These are phyloP conservation scores for Champsocephalus gunnari DNA, from an alignment of 2,797 vertebrate species.

Conservation along the genomic window DNA sequence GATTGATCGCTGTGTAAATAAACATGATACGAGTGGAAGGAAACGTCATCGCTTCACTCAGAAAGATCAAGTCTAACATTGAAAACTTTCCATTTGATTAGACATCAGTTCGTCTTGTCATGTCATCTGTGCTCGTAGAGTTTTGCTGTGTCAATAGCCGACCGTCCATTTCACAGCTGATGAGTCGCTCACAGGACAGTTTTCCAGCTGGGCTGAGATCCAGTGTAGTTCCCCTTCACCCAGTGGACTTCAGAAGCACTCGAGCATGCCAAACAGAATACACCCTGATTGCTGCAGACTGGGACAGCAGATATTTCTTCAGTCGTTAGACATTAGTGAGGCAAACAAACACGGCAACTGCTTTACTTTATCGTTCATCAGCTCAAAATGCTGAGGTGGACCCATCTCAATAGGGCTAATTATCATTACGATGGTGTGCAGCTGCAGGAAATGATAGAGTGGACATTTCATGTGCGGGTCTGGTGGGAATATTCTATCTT, in stretches of 20 bases:
- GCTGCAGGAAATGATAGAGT: conserved; percentile 79
- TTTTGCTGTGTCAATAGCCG: conserved; percentile 39
- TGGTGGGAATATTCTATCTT: conserved; percentile 65
- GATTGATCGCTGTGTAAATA: conserved; percentile 71
- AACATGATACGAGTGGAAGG: conserved; percentile 58
- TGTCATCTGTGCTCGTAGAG: not conserved
- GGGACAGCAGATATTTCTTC: conserved; percentile 78
- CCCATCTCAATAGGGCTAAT: conserved; percentile 72
- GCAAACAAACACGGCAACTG: conserved; percentile 82
- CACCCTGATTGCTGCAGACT: conserved; percentile 70
- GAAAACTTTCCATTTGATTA: not conserved
- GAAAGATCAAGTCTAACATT: conserved; percentile 6
- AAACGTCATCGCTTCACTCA: conserved; percentile 33
- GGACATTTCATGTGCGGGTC: conserved; percentile 65
- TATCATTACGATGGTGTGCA: conserved; percentile 72
- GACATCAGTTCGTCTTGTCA: not conserved
- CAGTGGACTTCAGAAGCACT: conserved; percentile 72
- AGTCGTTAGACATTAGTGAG: conserved; percentile 78
- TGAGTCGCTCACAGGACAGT: conserved; percentile 75
- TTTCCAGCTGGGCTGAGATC: conserved; percentile 81
- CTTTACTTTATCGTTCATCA: conserved; percentile 76
- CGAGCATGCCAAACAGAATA: conserved; percentile 72
- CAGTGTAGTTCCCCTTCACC: conserved; percentile 80
- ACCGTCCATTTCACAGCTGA: conserved; percentile 79
- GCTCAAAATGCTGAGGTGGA: conserved; percentile 66